phyloP scores from a whole-genome alignment of 2,113 vertebrate species.

The Nothoprocta perdicaria region DNA sequence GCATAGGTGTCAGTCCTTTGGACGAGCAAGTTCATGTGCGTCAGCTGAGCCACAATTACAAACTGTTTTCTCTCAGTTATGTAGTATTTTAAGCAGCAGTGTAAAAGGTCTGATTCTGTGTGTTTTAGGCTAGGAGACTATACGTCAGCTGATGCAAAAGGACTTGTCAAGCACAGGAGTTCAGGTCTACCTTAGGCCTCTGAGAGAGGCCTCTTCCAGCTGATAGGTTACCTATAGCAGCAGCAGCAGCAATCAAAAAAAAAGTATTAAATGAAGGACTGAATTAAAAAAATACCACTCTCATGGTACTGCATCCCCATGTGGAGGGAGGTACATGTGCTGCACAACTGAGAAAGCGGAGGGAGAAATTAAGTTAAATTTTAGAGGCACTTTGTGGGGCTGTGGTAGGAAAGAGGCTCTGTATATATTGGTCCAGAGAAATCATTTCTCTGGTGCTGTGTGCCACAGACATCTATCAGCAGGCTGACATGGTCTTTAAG shows the following conservation, averaged over 20 bases:
- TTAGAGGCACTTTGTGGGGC: accelerated
- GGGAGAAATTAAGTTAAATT: not conserved
- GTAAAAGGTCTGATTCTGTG: not conserved
- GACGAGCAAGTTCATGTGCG: not conserved
- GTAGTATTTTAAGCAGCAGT: not conserved
- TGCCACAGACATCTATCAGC: not conserved
- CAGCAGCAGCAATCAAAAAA: not conserved
- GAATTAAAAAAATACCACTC: not conserved
- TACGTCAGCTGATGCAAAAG: not conserved
- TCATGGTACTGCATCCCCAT: not conserved
- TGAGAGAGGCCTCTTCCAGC: not conserved
- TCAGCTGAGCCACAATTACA: slow-evolving; percentile 7
- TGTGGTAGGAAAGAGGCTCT: not conserved
- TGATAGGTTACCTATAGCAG: not conserved
- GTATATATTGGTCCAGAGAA: accelerated
- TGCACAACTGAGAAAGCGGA: not conserved
- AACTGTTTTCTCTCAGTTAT: not conserved
- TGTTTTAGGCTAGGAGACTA: not conserved
- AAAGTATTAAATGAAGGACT: not conserved
- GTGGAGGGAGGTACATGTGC: accelerated
- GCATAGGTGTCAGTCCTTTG: not conserved
- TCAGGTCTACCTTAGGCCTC: not conserved
- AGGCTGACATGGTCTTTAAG: not conserved
- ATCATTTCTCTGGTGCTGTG: not conserved
- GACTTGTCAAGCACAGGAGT: not conserved